Evolutionary conservation across 30 jellyfish, hydroid and myxozoan genomes (phyloP).

Genomic region (Cassiopea xamachana): DNA sequence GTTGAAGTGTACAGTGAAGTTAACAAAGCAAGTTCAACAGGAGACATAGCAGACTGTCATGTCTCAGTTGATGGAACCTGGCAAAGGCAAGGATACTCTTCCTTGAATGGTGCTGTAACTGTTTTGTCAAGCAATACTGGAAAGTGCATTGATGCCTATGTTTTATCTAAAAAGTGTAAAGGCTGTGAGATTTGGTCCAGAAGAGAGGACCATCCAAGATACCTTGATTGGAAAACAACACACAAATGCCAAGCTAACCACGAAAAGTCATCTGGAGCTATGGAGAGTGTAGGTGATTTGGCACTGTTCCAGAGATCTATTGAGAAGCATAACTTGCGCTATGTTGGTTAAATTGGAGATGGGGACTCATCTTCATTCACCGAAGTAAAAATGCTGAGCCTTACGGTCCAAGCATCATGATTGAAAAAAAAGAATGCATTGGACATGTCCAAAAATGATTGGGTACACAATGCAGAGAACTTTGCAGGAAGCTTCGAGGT

Average conservation of each 20-base stretch:
- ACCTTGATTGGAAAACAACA: neutral
- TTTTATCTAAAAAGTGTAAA: neutral
- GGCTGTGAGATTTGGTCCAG: too few species aligned
- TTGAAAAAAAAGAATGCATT: conserved; percentile 47
- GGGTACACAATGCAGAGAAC: conserved; percentile 25
- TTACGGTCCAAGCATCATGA: neutral
- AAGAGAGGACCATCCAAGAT: too few species aligned
- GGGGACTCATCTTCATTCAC: conserved; percentile 53
- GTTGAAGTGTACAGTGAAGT: too few species aligned
- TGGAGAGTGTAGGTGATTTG: conserved; percentile 15
- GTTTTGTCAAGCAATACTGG: neutral
- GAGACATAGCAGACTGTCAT: neutral
- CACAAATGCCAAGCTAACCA: neutral
- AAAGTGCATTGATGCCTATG: conserved; percentile 2
- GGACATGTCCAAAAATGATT: conserved; percentile 59
- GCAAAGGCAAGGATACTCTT: neutral
- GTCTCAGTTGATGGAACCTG: conserved; percentile 30
- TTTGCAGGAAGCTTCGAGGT: neutral
- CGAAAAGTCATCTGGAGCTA: neutral
- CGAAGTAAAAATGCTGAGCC: conserved; percentile 4
- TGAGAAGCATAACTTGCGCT: conserved; percentile 14
- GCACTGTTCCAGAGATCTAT: conserved; percentile 46
- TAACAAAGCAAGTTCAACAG: too few species aligned
- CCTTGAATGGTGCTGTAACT: conserved; percentile 12
- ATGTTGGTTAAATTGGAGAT: conserved; percentile 56